Conservation (phyloP, 2,797 vertebrate species). For the Sternarchorhynchus goeldii region DNA sequence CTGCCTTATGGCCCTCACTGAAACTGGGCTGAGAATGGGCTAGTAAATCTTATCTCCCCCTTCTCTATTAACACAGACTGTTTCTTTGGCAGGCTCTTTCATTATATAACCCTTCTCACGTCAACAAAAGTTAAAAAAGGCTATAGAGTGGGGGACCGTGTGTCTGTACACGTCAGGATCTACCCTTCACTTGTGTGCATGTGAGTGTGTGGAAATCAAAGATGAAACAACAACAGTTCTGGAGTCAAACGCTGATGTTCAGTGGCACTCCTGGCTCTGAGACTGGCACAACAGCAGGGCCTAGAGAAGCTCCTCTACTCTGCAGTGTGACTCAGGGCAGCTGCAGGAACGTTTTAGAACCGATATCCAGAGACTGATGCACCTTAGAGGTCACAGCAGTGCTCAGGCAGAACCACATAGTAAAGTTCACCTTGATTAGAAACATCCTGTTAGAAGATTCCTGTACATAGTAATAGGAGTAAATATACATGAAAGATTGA, state of each 20-base stretch:
- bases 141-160: background rate
- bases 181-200: background rate
- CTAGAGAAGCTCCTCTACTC: background rate
- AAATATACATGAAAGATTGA: background rate
- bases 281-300: background rate
- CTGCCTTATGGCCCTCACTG: background rate
- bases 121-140: background rate
- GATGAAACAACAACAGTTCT: too few relatives aligned
- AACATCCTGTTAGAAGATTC: too few relatives aligned
- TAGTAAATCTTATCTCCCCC: constrained; percentile 18
- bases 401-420: too few relatives aligned
- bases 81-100: constrained; percentile 11
- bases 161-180: background rate
- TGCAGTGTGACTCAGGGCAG: constrained; percentile 12
- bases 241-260: too few relatives aligned
- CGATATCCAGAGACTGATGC: background rate
- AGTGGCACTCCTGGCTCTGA: background rate
- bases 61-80: constrained; percentile 16
- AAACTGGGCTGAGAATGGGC: background rate
- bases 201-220: background rate
- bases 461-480: too few relatives aligned
- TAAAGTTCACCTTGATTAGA: too few relatives aligned
- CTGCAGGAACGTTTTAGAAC: constrained; percentile 5
- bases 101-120: constrained; percentile 8
- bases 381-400: too few relatives aligned